Percentiles rank a stretch among this genome's conserved stretches.
Conservation (phyloP, 2,113 vertebrate genomes). For the Tachysurus fulvidraco region DNA sequence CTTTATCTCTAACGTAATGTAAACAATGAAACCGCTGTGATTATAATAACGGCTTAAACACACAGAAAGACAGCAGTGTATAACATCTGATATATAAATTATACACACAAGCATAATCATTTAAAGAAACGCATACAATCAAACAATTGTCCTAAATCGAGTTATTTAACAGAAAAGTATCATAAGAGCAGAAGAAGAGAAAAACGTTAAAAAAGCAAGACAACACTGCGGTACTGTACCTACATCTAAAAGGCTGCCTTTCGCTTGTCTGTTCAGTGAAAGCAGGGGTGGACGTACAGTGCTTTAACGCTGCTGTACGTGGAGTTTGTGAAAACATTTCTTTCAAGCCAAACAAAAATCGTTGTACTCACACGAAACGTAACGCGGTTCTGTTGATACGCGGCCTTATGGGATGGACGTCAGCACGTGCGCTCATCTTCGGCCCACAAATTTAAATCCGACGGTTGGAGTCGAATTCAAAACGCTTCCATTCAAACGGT, state of each 20-base stretch:
- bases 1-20: background rate
- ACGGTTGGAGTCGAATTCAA: conserved; percentile 26
- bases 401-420: conserved; percentile 40
- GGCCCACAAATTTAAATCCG: background rate
- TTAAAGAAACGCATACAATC: background rate
- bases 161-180: background rate
- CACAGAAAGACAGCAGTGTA: background rate
- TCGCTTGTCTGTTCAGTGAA: background rate
- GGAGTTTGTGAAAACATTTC: background rate
- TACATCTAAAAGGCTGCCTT: background rate
- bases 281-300: background rate
- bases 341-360: background rate
- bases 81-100: background rate
- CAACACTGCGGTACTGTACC: background rate
- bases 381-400: conserved; percentile 49
- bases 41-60: background rate
- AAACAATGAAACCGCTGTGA: background rate
- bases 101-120: background rate
- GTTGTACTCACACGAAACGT: conserved; percentile 33
- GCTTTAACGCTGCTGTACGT: background rate
- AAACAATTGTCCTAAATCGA: background rate
- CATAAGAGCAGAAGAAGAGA: background rate
- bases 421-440: conserved; percentile 63
- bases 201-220: background rate
- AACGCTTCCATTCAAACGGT: conserved; percentile 46